These are phyloP conservation scores for Lasius fuliginosus DNA, from an alignment of 2,888 invertebrate genomes.

Conservation along the genomic window DNA sequence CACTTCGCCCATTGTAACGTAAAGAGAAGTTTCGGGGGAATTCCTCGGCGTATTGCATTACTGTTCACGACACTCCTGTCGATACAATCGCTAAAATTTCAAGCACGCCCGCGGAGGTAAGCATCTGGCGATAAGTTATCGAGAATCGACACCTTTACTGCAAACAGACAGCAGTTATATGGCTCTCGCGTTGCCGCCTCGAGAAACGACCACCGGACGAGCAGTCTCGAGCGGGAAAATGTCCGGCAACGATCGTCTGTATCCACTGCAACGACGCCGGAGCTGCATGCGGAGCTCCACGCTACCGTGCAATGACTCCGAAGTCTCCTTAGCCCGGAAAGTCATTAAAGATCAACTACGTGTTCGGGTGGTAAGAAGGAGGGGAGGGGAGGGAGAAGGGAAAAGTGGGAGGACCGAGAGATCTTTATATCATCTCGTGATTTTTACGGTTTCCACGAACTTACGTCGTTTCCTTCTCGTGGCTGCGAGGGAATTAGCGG, in stretches of 20 bases:
- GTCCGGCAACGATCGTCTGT: slow-evolving; percentile 27
- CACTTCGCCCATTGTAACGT: not conserved
- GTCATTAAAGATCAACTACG: slow-evolving; percentile 56
- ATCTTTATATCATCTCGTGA: slow-evolving; percentile 67
- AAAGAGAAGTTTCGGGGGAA: not conserved
- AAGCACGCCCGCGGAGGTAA: slow-evolving; percentile 28
- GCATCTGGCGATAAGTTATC: slow-evolving; percentile 9
- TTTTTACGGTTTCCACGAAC: slow-evolving; percentile 72
- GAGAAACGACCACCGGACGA: not conserved
- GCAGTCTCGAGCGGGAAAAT: slow-evolving; percentile 36
- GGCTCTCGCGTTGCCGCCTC: not conserved
- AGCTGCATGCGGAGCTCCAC: slow-evolving; percentile 28
- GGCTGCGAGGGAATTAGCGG: slow-evolving; percentile 48
- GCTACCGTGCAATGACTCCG: slow-evolving; percentile 53
- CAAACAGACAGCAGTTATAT: slow-evolving; percentile 19
- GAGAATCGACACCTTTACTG: slow-evolving; percentile 27
- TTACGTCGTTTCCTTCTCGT: slow-evolving; percentile 65
- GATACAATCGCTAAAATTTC: slow-evolving; percentile 25
- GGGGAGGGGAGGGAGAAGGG: not conserved
- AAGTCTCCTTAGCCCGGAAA: slow-evolving; percentile 50
- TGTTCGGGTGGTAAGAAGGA: not conserved
- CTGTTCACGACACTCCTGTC: slow-evolving; percentile 4
- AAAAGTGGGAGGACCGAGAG: slow-evolving; percentile 20
- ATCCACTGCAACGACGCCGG: slow-evolving; percentile 20
- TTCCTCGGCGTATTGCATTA: not conserved